Conservation (phyloP, 2,797 vertebrate genomes). For the Anas capensis region DNA sequence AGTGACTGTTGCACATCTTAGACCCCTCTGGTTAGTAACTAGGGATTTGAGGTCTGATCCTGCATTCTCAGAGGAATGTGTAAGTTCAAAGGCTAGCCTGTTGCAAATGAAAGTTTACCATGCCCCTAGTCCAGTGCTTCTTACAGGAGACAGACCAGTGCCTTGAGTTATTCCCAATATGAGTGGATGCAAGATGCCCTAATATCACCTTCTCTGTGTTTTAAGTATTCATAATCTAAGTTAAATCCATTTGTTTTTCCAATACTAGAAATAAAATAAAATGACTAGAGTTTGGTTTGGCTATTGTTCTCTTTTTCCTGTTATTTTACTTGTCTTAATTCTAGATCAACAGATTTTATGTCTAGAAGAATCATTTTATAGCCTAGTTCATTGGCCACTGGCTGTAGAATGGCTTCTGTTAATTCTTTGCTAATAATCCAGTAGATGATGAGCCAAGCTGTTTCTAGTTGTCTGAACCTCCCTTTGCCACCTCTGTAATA, state of each 20-base stretch:
- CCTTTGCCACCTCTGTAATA: neutral
- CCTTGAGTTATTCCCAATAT: neutral
- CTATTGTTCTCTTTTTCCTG: neutral
- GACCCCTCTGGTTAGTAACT: neutral
- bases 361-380: neutral
- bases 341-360: neutral
- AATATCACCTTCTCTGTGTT: neutral
- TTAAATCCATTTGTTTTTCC: neutral
- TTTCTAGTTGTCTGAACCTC: neutral
- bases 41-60: neutral
- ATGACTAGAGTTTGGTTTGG: neutral
- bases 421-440: neutral
- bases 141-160: neutral
- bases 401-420: neutral
- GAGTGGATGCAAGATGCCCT: neutral
- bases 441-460: neutral
- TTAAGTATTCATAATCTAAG: neutral
- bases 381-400: neutral
- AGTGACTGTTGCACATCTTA: neutral
- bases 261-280: neutral
- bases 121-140: neutral
- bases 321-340: neutral
- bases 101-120: neutral
- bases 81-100: neutral
- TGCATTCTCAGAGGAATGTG: neutral